Base-by-base conservation (phyloP, 2,797 vertebrate species). In the Kryptolebias ocellatus region DNA sequence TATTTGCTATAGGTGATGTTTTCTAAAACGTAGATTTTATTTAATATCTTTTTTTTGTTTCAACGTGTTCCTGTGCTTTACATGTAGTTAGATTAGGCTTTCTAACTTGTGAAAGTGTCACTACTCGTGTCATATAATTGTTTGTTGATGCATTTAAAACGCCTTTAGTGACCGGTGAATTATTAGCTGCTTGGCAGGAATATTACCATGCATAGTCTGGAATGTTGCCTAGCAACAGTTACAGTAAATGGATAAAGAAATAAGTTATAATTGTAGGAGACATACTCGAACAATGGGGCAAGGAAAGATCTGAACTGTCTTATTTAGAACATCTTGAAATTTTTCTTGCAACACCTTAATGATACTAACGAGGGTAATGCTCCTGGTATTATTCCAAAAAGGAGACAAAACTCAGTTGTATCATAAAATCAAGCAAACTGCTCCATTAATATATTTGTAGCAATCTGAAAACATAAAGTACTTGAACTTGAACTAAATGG, bases 171-270 rank as follows among this genome's bases (percentile, higher is more conserved):
- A 59, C 28, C 28, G 53, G 18, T 31, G 28, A 72, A 39, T 37
- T 53, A 14, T 50, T 1, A n/a, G 24, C 37, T 61, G 54, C 65
- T 69, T 59, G 37, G 64, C 54, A 65, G 31, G 20, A 74, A 56
- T 53, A 70, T 81, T 57, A 54, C 50, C 37, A 56, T 75, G 45
- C 46, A 66, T 28, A 70, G 50, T 57, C 18, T 52, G 16, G 9
- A 39, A 52, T 27, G 55, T 65, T 57, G 20, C 42, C 59, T 79
- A 73, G 67, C 54, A 81, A 70, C 67, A 70, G 56, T 44, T 11
- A 5, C n/a, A 46, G 44, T 49, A 52, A 74, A 59, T 15, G 2
- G 58, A 39, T 37, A n/a, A 64, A 59, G 57, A 58, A 20, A 18
- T 46, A 46, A 10, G 24, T 10, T n/a, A 16, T 16, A 8, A 34